Evolutionary conservation across 2,797 vertebrate genomes (phyloP).

Genomic region (Lophura swinhoii): DNA sequence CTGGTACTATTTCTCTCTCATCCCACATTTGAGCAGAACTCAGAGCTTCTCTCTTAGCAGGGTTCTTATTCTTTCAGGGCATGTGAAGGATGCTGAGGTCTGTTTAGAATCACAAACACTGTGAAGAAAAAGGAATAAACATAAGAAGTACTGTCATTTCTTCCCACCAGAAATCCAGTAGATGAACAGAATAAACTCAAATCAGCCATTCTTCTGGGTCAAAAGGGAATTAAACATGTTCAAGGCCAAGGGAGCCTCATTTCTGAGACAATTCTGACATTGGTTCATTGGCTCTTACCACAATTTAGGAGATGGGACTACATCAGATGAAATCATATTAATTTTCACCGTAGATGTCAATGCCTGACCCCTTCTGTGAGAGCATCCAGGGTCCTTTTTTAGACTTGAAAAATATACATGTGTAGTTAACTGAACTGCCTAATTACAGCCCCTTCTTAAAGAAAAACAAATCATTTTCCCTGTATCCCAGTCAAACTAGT

Average conservation of each 20-base stretch:
- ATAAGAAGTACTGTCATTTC: neutral
- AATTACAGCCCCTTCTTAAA: neutral
- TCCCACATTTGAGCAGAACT: neutral
- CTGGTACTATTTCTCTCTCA: neutral
- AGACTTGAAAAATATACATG: neutral
- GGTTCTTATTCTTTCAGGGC: neutral
- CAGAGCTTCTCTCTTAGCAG: accelerated
- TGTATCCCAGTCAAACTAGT: neutral
- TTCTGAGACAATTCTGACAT: neutral
- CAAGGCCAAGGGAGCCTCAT: neutral
- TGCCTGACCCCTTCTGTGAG: neutral
- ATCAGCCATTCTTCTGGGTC: neutral
- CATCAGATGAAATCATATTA: neutral
- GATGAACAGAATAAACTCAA: neutral
- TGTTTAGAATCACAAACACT: neutral
- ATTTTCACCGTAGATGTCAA: neutral
- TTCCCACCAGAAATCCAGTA: neutral
- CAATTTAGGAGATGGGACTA: neutral
- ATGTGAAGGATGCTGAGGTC: neutral
- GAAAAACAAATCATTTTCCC: neutral
- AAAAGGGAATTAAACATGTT: neutral
- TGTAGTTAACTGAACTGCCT: neutral
- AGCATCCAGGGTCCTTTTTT: neutral
- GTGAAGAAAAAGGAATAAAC: neutral
- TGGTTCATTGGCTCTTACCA: neutral